Base-by-base conservation (phyloP, 2,797 vertebrate genomes). In the Dromococcyx pavoninus region DNA sequence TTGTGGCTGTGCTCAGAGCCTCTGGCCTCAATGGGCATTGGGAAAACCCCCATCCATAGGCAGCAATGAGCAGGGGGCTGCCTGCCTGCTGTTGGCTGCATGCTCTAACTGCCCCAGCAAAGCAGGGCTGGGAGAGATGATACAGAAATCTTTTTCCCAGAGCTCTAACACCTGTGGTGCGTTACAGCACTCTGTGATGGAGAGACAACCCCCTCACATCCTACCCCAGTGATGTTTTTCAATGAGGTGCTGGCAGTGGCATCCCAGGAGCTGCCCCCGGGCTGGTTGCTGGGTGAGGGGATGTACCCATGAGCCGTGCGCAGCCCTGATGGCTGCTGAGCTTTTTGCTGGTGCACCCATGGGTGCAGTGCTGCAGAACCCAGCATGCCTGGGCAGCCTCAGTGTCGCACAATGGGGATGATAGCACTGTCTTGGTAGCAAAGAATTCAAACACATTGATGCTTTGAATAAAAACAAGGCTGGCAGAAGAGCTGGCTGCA, bases 301-400 rank as follows among this genome's bases (percentile, higher is more conserved):
- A 35, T 11, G 56, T 46, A 56, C 32, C 70, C 0, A 0, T 51
- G 44, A 27, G 37, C 32, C 5, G 6, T 6, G 25, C 5, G 1
- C 33, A 64, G 43, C 46, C 56, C 74, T 3, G 2, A 2, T 9
- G 39, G 64, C 41, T 64, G 46, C 43, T 2, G 3, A 17, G 15
- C 62, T 78, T 28, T 61, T 65, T 3, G 1, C 62, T 60, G 72
- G 8, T 41, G 27, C 70, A 43, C 35, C 74, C 9, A 0, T 28
- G 46, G 65, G 3, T n/a, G 43, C 75, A 75, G 35, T 4, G 2
- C 56, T 58, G 77, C 13, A 7, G 56, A 76, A 72, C 44, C 46
- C 67, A 21, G 58, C 3, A 5, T 13, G 15, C 67, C 28, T 9
- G 17, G 60, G 61, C 66, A 77, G 74, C 28, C 57, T 19, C 1